Evolutionary conservation across 2,797 vertebrate species (phyloP).

Genomic region (Mormyrus proboscirostris): DNA sequence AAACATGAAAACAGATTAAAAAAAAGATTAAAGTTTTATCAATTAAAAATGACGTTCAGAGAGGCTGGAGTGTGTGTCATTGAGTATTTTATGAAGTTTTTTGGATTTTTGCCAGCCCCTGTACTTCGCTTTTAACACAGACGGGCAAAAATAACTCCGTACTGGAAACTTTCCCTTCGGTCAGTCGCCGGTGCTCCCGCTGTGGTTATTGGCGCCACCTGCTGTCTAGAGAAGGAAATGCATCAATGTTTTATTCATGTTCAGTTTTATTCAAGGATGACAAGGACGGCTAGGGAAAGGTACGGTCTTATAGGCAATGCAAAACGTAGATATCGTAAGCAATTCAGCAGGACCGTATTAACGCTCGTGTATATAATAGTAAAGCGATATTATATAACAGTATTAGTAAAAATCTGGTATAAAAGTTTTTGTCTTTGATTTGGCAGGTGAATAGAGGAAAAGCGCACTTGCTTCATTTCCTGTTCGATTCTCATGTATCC

Average conservation of each 20-base stretch:
- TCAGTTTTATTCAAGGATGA: neutral
- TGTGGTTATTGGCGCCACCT: neutral
- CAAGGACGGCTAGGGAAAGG: neutral
- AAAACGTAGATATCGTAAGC: neutral
- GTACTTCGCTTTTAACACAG: neutral
- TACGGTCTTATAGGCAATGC: neutral
- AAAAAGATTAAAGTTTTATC: conserved; percentile 49
- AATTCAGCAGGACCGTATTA: neutral
- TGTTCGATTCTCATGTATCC: neutral
- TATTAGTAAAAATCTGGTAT: neutral
- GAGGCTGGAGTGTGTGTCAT: conserved; percentile 10
- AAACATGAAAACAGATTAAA: conserved; percentile 58
- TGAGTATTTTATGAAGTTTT: conserved; percentile 15
- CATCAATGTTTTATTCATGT: neutral
- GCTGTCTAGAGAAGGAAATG: neutral
- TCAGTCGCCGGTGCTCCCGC: neutral
- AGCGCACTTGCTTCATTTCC: neutral
- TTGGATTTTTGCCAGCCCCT: conserved; percentile 25
- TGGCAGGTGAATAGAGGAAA: neutral
- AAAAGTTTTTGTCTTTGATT: neutral
- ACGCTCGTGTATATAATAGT: neutral
- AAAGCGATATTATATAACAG: neutral
- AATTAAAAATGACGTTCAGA: conserved; percentile 57
- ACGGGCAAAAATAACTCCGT: neutral
- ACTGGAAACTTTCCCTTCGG: neutral